Percentiles rank a stretch among this genome's conserved stretches.
phyloP scores from a whole-genome alignment of 2,113 vertebrate species.

The Trematomus loennbergii region DNA sequence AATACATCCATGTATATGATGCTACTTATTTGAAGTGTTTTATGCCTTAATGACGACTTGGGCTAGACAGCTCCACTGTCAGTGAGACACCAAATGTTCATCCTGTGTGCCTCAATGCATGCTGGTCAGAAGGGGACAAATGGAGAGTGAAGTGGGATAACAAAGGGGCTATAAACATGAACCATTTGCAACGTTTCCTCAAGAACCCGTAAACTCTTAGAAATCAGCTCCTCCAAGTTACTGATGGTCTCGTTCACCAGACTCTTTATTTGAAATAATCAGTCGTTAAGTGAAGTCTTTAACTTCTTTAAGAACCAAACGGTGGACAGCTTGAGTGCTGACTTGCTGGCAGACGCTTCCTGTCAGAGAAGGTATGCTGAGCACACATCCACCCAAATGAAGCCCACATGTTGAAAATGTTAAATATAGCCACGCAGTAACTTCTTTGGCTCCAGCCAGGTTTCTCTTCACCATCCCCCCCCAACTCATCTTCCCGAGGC shows the following conservation, averaged over 20 bases:
- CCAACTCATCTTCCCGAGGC: constrained; percentile 33
- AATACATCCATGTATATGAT: too few relatives aligned
- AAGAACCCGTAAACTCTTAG: background rate
- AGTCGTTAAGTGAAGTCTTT: background rate
- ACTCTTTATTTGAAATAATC: background rate
- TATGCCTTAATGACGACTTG: too few relatives aligned
- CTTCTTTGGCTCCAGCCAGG: constrained; percentile 52
- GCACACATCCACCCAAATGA: constrained; percentile 73
- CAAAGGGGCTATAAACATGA: background rate
- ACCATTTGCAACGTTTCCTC: constrained; percentile 2
- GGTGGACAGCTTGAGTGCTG: background rate
- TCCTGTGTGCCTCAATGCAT: background rate
- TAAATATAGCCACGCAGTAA: constrained; percentile 80
- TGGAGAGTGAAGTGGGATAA: constrained; percentile 25
- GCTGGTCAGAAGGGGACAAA: background rate
- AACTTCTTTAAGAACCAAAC: background rate
- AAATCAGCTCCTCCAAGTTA: background rate
- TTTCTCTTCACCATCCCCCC: constrained; percentile 25
- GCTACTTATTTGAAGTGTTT: too few relatives aligned
- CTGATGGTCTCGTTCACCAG: background rate
- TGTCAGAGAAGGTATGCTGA: constrained; percentile 70
- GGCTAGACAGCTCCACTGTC: background rate
- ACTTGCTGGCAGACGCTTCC: constrained; percentile 43
- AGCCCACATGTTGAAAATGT: constrained; percentile 81
- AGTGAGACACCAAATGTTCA: background rate